Percentiles rank a stretch among this genome's conserved stretches.
Evolutionary conservation across 2,113 vertebrate species (phyloP).

Genomic region (Callospermophilus lateralis): DNA sequence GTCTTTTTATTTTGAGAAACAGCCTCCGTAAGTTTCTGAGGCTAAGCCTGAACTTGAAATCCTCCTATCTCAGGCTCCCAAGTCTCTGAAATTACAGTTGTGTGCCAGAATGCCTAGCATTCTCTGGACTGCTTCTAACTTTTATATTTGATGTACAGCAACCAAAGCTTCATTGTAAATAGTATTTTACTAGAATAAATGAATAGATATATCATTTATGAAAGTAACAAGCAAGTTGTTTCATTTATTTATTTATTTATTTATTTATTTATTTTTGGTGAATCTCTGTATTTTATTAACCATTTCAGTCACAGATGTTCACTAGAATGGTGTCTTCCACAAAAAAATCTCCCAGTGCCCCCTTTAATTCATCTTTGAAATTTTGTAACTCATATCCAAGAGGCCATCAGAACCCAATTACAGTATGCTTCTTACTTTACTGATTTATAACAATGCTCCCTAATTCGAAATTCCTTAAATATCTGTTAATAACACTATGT

Average conservation of each 20-base stretch:
- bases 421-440: not conserved
- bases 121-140: not conserved
- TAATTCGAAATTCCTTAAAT: constrained; percentile 17
- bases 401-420: not conserved
- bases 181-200: not conserved
- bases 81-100: too few species aligned
- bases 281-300: not conserved
- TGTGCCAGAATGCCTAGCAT: not conserved
- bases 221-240: not conserved
- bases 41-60: too few species aligned
- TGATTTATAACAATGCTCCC: not conserved
- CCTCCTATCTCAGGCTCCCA: too few species aligned
- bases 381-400: not conserved
- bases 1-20: too few species aligned
- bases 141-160: not conserved
- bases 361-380: not conserved
- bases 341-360: not conserved
- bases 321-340: not conserved
- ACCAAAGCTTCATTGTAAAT: not conserved
- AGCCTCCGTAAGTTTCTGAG: too few species aligned
- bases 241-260: not conserved
- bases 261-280: not conserved
- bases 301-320: not conserved
- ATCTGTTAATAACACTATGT: not conserved
- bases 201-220: not conserved